These are phyloP conservation scores for Orchestia grillus DNA, from an alignment of 1,140 invertebrate genomes.

Conservation along the genomic window DNA sequence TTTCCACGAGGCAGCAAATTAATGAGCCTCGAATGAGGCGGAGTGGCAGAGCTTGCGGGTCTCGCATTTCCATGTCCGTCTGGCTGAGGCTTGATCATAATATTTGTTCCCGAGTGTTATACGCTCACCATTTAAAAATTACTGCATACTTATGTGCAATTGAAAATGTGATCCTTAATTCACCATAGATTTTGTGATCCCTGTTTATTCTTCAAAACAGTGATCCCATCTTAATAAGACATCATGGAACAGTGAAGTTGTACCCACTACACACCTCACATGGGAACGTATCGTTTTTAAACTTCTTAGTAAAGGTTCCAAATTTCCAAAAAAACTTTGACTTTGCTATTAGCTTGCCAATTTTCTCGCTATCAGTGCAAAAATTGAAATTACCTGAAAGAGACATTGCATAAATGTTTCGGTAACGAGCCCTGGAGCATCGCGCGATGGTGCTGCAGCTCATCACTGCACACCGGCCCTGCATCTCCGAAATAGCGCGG, in stretches of 20 bases:
- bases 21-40: background rate
- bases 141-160: no score
- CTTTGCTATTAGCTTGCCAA: background rate
- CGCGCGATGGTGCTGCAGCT: background rate
- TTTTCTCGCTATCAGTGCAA: background rate
- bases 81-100: no score
- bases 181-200: no score
- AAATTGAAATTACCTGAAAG: background rate
- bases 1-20: background rate
- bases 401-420: background rate
- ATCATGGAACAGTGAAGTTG: no score
- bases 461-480: background rate
- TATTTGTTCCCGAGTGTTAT: no score
- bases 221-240: no score
- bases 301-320: background rate
- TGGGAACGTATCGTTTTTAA: background rate
- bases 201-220: no score
- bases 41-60: no score
- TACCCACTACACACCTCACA: background rate
- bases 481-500: background rate
- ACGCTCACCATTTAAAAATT: no score
- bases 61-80: no score
- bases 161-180: no score
- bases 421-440: background rate
- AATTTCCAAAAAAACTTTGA: background rate